phyloP scores from a whole-genome alignment of 35 echinoderm and acorn worm genomes.

The Eucidaris tribuloides region DNA sequence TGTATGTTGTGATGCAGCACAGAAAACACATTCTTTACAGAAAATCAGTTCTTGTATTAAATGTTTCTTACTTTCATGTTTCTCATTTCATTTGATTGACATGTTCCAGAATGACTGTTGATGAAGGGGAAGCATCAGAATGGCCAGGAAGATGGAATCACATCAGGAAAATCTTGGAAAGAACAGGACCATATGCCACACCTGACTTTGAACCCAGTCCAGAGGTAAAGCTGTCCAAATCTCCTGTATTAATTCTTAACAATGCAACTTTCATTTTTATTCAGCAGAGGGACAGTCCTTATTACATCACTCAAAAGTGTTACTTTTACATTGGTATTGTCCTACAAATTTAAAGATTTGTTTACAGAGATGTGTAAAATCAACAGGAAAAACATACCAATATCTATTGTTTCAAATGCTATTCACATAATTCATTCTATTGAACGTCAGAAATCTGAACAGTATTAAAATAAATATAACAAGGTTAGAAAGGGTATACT shows the following conservation, averaged over 20 bases:
- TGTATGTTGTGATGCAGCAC: too few species aligned
- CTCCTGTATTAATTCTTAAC: background rate
- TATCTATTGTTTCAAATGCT: too few species aligned
- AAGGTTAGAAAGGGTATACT: too few species aligned
- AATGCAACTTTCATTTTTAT: background rate
- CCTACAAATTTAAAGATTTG: too few species aligned
- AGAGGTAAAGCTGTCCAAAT: conserved; percentile 76
- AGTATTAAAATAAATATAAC: too few species aligned
- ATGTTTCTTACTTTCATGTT: background rate
- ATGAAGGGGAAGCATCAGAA: conserved; percentile 12
- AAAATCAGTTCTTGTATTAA: too few species aligned
- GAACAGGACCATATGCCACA: conserved; percentile 91
- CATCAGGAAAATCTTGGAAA: conserved; percentile 79
- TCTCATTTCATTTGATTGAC: background rate
- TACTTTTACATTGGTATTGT: background rate
- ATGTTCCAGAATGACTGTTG: conserved; percentile 38
- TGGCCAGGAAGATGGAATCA: conserved; percentile 95
- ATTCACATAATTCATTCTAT: too few species aligned
- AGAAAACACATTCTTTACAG: too few species aligned
- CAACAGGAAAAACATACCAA: too few species aligned
- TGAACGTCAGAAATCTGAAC: too few species aligned
- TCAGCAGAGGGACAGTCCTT: background rate
- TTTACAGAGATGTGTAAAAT: too few species aligned
- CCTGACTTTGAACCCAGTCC: conserved; percentile 95
- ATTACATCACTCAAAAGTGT: background rate